phyloP scores from a whole-genome alignment of 2,888 invertebrate species.

The Agrochola circellaris region DNA sequence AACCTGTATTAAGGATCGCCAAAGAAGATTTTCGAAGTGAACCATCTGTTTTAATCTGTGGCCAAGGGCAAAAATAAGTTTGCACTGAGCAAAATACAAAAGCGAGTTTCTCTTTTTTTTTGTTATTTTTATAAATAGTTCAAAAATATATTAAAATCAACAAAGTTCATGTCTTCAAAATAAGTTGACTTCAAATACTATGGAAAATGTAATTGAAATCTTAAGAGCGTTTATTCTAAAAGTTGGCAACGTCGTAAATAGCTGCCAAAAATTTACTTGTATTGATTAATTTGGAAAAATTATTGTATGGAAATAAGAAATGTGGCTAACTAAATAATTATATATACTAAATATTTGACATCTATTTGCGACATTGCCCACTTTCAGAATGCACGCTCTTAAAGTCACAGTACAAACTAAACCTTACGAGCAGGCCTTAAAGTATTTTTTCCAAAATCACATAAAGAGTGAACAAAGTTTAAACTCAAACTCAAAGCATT shows the following conservation, averaged over 20 bases:
- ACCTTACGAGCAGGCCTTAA: neutral
- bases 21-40: no score
- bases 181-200: neutral
- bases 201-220: neutral
- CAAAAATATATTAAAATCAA: neutral
- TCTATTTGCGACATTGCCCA: no score
- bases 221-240: neutral
- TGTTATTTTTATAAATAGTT: neutral
- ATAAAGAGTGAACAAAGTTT: neutral
- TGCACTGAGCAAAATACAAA: neutral
- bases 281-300: no score
- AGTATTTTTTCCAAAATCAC: constrained; percentile 4
- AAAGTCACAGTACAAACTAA: neutral
- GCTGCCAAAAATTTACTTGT: no score
- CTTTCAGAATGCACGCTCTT: no score
- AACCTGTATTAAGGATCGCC: no score
- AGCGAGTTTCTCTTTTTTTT: neutral
- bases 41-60: no score
- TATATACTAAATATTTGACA: no score
- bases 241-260: no score
- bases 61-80: neutral
- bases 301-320: no score
- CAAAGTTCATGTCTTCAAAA: neutral
- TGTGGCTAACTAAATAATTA: no score
- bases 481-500: no score